Base-by-base conservation (phyloP, 2,888 invertebrate species). In the Pristionchus japonicus region DNA sequence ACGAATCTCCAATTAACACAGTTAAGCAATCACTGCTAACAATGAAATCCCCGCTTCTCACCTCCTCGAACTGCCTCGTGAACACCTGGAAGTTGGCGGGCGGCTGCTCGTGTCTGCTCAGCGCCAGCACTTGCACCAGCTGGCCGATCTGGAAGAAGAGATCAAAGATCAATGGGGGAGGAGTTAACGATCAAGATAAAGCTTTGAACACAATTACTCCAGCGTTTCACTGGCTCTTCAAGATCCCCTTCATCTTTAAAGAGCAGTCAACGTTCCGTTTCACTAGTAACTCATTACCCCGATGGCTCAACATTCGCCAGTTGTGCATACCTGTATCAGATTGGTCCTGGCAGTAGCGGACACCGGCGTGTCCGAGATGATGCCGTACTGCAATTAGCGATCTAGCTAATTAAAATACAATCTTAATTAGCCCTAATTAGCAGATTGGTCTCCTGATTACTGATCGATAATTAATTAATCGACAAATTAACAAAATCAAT, bases 341-440 rank as follows among this genome's bases (percentile, higher is more conserved):
- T 96, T 99, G 95, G 97, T 98, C 61, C 90, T 96, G 9, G 98
- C 97, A 89, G 97, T 96, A 93, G 97, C 97, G 70, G 97, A 97
- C 88, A 99, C 97, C 13, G 98, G 97, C 1, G 97, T 97, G 94
- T 98, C 98, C 6, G 97, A 97, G 3, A 95, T 95, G 87, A 99
- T 97, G 1, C 87, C 87, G 37, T 64, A 43, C 87, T 87, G 87
- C 27, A 80, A 74, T 23, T 9, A 67, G 43, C 6, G 20, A 23
- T 37, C 20, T 74, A 3, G 17, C 34, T 70, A n/a, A n/a, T n/a
- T n/a, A n/a, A 74, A 74, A 15, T 43, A 43, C 43, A n/a, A n/a
- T n/a, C n/a, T n/a, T n/a, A n/a, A n/a, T n/a, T n/a, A n/a, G n/a
- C n/a, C n/a, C n/a, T n/a, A n/a, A n/a, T n/a, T n/a, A n/a, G n/a